A percentile compares a stretch with the other conserved stretches of the same genome.
phyloP scores from a whole-genome alignment of 2,888 invertebrate genomes.

The Bimastos eiseni region DNA sequence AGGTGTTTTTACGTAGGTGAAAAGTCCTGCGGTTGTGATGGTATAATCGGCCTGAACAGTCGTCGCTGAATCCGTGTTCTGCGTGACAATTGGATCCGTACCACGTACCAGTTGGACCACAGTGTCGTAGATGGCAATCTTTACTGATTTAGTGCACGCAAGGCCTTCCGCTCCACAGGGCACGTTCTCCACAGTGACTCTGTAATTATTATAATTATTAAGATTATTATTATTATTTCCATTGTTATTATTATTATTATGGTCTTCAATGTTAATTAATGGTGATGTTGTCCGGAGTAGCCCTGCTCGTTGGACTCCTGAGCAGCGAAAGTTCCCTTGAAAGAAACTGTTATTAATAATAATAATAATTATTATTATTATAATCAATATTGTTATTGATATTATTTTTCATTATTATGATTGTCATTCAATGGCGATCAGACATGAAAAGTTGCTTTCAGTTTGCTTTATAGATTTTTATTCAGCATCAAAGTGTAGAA shows the following conservation, averaged over 20 bases:
- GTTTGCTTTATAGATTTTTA: not conserved
- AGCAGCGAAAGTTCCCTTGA: too few species aligned
- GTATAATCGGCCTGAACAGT: slow-evolving; percentile 34
- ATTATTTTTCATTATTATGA: too few species aligned
- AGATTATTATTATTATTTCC: too few species aligned
- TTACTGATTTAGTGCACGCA: slow-evolving; percentile 81
- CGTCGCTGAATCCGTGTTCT: slow-evolving; percentile 31
- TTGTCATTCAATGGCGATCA: too few species aligned
- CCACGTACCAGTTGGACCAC: slow-evolving; percentile 46
- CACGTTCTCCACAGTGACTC: slow-evolving; percentile 79
- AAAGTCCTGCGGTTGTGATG: slow-evolving; percentile 40
- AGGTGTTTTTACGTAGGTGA: slow-evolving; percentile 33
- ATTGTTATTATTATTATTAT: too few species aligned
- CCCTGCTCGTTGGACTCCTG: too few species aligned
- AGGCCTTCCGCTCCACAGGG: slow-evolving; percentile 84
- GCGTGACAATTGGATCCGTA: slow-evolving; percentile 38
- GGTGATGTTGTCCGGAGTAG: too few species aligned
- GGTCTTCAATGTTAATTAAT: too few species aligned
- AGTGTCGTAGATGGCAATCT: slow-evolving; percentile 47
- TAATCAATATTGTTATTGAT: too few species aligned
- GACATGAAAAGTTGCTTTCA: not conserved
- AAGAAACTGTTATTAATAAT: too few species aligned
- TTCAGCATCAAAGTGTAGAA: not conserved
- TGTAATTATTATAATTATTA: slow-evolving; percentile 49
- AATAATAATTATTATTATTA: too few species aligned